phyloP scores from a whole-genome alignment of 2,888 invertebrate genomes.

The Eupithecia centaureata region DNA sequence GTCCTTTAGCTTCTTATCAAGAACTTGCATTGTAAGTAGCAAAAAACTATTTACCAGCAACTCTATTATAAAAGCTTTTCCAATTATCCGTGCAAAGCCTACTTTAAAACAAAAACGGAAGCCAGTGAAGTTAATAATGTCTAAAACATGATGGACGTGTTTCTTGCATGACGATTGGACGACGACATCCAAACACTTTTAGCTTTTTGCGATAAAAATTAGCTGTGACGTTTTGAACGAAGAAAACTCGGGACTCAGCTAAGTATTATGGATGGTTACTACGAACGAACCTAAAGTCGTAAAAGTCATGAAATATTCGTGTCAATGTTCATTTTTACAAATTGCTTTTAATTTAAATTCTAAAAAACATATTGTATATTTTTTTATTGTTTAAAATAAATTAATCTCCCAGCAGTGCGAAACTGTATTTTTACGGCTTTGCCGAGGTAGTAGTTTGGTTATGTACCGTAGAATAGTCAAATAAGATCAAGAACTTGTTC shows the following conservation, averaged over 20 bases:
- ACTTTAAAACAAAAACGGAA: constrained; percentile 54
- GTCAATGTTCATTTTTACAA: no score
- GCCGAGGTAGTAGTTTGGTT: no score
- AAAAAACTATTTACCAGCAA: constrained; percentile 10
- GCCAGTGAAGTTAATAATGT: constrained; percentile 58
- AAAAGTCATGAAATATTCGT: no score
- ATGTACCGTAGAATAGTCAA: no score
- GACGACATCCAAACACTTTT: constrained; percentile 34
- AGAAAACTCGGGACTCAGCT: neutral
- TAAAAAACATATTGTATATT: no score
- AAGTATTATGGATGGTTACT: neutral
- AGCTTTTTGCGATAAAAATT: constrained; percentile 30
- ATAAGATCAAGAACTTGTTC: no score
- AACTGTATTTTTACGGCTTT: no score
- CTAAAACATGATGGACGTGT: constrained; percentile 61
- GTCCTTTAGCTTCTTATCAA: neutral
- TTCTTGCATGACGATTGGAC: constrained; percentile 56
- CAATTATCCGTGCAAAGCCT: constrained; percentile 51
- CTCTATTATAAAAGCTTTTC: constrained; percentile 31
- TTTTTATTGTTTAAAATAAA: no score
- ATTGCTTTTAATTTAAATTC: no score
- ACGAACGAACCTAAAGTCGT: neutral
- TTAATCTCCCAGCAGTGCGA: neutral
- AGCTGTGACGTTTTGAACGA: constrained; percentile 19
- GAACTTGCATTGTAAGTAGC: constrained; percentile 6